Evolutionary conservation across 2,113 vertebrate species (phyloP), one percentile per base, ranked within the genome.

Genomic region (Spheniscus mendiculus): DNA sequence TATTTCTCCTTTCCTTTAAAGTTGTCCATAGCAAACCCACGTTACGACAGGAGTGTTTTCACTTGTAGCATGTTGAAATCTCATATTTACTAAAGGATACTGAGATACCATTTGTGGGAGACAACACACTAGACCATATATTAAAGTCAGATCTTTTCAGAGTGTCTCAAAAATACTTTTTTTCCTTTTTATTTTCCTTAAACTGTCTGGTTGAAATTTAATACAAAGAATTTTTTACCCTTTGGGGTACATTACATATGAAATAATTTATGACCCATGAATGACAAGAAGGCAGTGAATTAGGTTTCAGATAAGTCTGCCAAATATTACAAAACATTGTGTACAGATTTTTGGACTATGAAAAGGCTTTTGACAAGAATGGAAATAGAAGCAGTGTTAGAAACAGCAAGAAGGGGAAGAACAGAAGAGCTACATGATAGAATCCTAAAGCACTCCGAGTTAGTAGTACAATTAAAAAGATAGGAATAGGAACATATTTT

Each of bases 261-360:
- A 98, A 98, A 97, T 98, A 98, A 97, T 97, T 97, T 97, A 97
- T 98, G 97, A 98, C 97, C 97, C 96, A 97, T 97, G 97, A 97
- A 97, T 98, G 98, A 98, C 96, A 97, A 97, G 96, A 83, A 97
- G 97, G 97, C 97, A 98, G 94, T 97, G 97, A 98, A 97, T 98
- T 97, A 97, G 91, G 97, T 97, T 98, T 98, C 97, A 98, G 92
- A 94, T 97, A 97, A 98, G 96, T 97, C 74, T 89, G 97, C 97
- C 97, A 98, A 98, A 97, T 98, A 97, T 98, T 98, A 96, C 95
- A 98, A 98, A 98, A 96, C 93, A 97, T 98, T 98, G 97, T 98
- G 94, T 96, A 90, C 69, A 88, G 96, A 93, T 98, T 97, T 97
- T 93, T 90, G 84, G 96, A 97, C 93, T 89, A 98, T 98, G 98